Evolutionary conservation across 2,797 vertebrate species (phyloP).

Genomic region (Malurus splendens): DNA sequence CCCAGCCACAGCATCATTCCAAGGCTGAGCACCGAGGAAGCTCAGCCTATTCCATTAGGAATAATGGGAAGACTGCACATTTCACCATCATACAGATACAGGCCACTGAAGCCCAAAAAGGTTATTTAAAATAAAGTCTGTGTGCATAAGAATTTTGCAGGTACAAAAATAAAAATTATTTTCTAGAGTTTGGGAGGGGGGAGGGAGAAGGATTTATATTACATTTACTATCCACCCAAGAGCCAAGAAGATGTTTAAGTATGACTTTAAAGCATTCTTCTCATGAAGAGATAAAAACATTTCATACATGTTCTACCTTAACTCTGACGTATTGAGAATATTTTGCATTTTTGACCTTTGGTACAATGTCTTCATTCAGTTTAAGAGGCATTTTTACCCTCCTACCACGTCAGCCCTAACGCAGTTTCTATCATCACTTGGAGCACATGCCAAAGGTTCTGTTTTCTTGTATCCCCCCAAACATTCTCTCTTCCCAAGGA

Average conservation of each 20-base stretch:
- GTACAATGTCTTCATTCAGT: not conserved
- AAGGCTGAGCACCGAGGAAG: not conserved
- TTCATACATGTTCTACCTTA: not conserved
- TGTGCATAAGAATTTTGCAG: not conserved
- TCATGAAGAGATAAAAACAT: not conserved
- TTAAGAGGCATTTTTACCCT: not conserved
- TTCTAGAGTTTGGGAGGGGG: not conserved
- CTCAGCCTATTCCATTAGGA: not conserved
- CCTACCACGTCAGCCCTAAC: not conserved
- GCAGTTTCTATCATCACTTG: not conserved
- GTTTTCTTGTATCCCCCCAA: not conserved
- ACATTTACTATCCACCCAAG: not conserved
- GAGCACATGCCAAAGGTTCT: not conserved
- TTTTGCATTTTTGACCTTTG: constrained; percentile 15
- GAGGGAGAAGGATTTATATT: not conserved
- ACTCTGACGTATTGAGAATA: not conserved
- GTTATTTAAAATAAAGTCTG: not conserved
- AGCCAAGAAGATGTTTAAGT: not conserved
- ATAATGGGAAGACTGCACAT: not conserved
- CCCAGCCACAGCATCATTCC: not conserved
- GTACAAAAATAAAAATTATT: not conserved
- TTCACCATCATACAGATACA: not conserved
- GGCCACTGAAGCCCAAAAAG: not conserved
- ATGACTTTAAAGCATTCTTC: not conserved
- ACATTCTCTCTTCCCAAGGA: not conserved